These are phyloP conservation scores for Caenorhabditis macrosperma DNA, from an alignment of 2,888 invertebrate species.

Conservation along the genomic window DNA sequence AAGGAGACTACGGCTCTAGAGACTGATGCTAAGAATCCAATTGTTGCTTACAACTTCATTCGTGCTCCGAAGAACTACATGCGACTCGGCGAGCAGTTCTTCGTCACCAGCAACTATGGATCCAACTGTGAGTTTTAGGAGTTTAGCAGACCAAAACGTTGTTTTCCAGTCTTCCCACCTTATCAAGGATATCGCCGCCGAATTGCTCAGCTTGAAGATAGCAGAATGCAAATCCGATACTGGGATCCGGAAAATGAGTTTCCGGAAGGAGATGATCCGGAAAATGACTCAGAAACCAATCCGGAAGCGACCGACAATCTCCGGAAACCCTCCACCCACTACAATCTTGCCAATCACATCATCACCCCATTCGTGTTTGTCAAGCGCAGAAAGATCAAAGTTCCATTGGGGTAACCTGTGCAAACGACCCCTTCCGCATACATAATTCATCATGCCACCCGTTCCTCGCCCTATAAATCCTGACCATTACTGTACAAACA, in stretches of 20 bases:
- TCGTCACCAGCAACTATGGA: constrained; percentile 29
- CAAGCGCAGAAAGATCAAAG: constrained; percentile 7
- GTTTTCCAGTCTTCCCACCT: neutral
- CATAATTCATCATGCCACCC: neutral
- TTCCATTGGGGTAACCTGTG: neutral
- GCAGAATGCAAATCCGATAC: constrained; percentile 1
- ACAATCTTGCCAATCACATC: neutral
- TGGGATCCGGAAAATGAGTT: neutral
- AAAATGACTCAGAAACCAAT: neutral
- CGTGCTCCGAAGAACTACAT: constrained; percentile 21
- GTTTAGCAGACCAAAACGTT: neutral
- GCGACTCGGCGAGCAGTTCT: constrained; percentile 20
- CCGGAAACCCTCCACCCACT: neutral
- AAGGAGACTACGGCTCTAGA: neutral
- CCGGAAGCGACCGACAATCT: neutral
- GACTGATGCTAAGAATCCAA: neutral
- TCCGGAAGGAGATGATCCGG: neutral
- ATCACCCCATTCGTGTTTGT: neutral
- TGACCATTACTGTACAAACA: constrained; percentile 4
- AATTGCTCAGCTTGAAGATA: neutral
- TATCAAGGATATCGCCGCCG: neutral
- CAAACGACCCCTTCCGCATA: neutral
- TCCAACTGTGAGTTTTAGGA: constrained; percentile 6
- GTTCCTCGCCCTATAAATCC: neutral
- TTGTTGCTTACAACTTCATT: constrained; percentile 27